phyloP scores from a whole-genome alignment of 2,888 invertebrate genomes.

The Rapana venosa region DNA sequence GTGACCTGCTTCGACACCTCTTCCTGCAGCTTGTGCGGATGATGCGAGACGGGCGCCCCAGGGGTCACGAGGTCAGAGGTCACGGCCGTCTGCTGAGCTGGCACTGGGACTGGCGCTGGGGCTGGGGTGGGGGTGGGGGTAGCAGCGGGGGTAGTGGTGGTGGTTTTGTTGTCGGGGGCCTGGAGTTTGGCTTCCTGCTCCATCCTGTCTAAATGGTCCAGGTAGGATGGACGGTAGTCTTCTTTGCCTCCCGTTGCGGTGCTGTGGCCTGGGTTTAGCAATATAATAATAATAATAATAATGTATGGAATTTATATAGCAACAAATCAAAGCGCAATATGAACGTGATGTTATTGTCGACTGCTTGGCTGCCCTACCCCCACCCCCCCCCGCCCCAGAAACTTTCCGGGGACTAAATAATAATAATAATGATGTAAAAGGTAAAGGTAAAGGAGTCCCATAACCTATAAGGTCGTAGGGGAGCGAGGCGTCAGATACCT shows the following conservation, averaged over 20 bases:
- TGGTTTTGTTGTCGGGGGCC: conserved; percentile 39
- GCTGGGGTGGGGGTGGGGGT: conserved; percentile 45
- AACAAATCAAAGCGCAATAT: no score
- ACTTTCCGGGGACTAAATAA: no score
- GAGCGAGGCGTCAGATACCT: no score
- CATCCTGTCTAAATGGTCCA: conserved; percentile 97
- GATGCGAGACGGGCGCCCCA: conserved; percentile 63
- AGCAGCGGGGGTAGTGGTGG: conserved; percentile 40
- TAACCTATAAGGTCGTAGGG: no score
- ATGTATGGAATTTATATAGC: no score
- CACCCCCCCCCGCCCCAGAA: no score
- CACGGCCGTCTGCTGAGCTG: conserved; percentile 71
- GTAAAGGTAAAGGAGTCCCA: no score
- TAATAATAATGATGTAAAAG: no score
- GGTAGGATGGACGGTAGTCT: conserved; percentile 91
- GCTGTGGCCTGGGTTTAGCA: conserved; percentile 86
- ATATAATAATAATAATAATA: not conserved
- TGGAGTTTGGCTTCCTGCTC: conserved; percentile 81
- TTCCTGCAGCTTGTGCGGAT: conserved; percentile 49
- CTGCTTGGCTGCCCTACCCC: not conserved
- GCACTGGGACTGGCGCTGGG: not conserved
- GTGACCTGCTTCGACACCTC: conserved; percentile 79
- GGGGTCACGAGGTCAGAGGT: conserved; percentile 79
- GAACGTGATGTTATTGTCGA: not conserved
- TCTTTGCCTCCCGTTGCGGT: conserved; percentile 91